Evolutionary conservation across 1,140 invertebrate species (phyloP), one percentile per base, ranked within the genome.

Genomic region (Drosophila baimaii): DNA sequence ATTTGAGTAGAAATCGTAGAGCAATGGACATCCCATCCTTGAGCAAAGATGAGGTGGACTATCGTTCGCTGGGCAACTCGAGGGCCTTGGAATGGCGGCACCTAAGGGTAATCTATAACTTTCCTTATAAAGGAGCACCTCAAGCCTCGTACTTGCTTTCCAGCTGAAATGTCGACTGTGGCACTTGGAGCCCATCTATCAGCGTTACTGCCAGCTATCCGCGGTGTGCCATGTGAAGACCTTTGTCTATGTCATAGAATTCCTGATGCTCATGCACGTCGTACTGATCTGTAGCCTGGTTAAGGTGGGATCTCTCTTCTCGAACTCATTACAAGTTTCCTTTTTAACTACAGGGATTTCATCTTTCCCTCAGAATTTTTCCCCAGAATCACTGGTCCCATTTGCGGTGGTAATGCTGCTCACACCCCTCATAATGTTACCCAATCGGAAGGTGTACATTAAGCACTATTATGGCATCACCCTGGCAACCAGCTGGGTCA

Each of bases 201-300:
- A 10, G 5, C 19, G 44, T 1, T 33, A 25, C 3, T 8, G n/a
- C n/a, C 21, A 27, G 1, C 4, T 51, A n/a, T 7, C 17, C 8
- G 15, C 23, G 2, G 5, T 17, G 8, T 44, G 49, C 23, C 41
- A 69, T 46, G 44, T 49, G 5, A n/a, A 0, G 65, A 37, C 35
- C 5, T 15, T 81, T 7, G 15, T 77, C 8, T 27, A 62, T 19
- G 43, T 73, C 17, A 46, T 74, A 1, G 78, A 81, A 39, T 5
- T 69, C 0, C 1, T 77, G 10, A 10, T 77, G 23, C 4, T 27
- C 9, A 17, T 44, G 0, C 73, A 81, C 23, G 19, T 68, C 1
- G 10, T 44, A 1, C 3, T 57, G 8, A 15, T 81, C 3, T 5
- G 21, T 2, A 8, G 12, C 12, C 2, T 49, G 13, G 23, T 33